These are phyloP conservation scores for Dysdera silvatica DNA, from an alignment of 1,140 invertebrate species.

Conservation along the genomic window DNA sequence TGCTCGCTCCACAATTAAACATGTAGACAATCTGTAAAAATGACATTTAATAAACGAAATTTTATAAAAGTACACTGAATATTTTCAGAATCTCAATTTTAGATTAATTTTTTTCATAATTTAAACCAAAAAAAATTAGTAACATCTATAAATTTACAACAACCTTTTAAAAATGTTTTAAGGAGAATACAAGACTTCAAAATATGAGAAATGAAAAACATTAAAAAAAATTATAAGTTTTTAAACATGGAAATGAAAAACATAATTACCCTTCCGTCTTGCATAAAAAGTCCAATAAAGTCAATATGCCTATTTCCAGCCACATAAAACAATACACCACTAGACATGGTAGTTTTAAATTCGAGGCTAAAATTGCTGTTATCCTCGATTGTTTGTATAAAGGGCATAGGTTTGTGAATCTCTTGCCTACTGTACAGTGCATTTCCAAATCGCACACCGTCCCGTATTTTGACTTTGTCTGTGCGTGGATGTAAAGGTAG, in stretches of 20 bases:
- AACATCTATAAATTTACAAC: no score
- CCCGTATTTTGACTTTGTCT: constrained; percentile 9
- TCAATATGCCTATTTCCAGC: constrained; percentile 59
- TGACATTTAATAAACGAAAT: neutral
- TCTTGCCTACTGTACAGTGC: constrained; percentile 51
- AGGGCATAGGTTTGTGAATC: constrained; percentile 54
- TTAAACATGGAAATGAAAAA: no score
- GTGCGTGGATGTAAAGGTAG: constrained; percentile 22
- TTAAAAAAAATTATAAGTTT: no score
- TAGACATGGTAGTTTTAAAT: constrained; percentile 64
- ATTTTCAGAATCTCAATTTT: no score
- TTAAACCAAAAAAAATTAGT: no score
- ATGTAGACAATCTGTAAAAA: constrained; percentile 54
- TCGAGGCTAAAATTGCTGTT: constrained; percentile 63
- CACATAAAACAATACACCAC: constrained; percentile 81
- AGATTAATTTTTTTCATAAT: no score
- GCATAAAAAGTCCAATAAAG: constrained; percentile 71
- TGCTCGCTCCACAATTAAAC: constrained; percentile 65
- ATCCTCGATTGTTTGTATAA: constrained; percentile 48
- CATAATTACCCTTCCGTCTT: constrained; percentile 60
- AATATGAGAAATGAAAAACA: no score
- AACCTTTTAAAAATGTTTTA: neutral
- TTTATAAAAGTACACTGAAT: neutral
- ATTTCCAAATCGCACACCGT: constrained; percentile 29
- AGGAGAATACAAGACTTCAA: neutral